Evolutionary conservation across 2,888 invertebrate genomes (phyloP).

Genomic region (Boloria euphrosyne): DNA sequence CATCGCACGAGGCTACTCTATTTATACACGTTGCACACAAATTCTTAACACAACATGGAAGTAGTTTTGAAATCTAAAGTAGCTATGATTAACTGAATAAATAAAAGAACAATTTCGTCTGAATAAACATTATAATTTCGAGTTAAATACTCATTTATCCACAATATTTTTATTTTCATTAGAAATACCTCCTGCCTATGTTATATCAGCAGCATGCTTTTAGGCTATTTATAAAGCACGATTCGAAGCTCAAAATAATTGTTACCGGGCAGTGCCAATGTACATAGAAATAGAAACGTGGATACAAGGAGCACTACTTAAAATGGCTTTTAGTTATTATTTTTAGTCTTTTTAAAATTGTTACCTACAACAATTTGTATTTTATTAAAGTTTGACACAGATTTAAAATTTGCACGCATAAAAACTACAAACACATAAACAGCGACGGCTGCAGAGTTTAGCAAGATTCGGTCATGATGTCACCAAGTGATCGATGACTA

Average conservation of each 20-base stretch:
- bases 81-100: constrained; percentile 13
- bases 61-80: constrained; percentile 34
- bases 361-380: background rate
- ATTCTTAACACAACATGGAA: constrained; percentile 62
- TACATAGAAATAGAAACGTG: constrained; percentile 24
- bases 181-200: constrained; percentile 1
- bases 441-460: background rate
- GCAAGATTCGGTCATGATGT: constrained; percentile 44
- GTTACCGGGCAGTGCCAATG: constrained; percentile 33
- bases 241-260: constrained; percentile 33
- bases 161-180: too few relatives aligned
- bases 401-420: background rate
- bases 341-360: background rate
- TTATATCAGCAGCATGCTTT: constrained; percentile 22
- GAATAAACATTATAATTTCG: background rate
- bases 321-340: background rate
- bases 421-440: background rate
- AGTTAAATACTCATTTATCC: background rate
- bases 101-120: background rate
- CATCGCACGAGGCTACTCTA: constrained; percentile 76
- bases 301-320: constrained; percentile 8
- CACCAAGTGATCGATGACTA: constrained; percentile 45
- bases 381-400: background rate
- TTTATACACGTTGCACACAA: constrained; percentile 75
- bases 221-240: constrained; percentile 32